These are phyloP conservation scores for Corythaixoides concolor DNA, from an alignment of 2,113 vertebrate genomes.

Conservation along the genomic window DNA sequence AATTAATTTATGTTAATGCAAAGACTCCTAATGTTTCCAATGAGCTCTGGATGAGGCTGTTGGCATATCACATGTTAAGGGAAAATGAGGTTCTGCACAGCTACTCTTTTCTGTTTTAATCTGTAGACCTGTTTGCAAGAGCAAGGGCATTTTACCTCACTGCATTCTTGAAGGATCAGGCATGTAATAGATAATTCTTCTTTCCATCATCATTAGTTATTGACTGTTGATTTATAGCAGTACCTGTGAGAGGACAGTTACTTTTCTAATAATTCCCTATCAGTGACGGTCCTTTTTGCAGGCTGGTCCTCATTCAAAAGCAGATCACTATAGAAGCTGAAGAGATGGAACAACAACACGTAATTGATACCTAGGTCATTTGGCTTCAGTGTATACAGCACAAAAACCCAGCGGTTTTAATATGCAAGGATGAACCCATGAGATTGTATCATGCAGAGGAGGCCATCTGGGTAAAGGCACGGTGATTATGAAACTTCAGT, in stretches of 20 bases:
- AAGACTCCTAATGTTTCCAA: not conserved
- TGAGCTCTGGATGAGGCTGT: not conserved
- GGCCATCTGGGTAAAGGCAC: not conserved
- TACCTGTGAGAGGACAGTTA: not conserved
- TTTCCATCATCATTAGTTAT: not conserved
- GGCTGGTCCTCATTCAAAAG: not conserved
- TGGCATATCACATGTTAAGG: not conserved
- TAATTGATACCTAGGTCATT: not conserved
- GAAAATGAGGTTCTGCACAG: not conserved
- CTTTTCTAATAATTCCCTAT: not conserved
- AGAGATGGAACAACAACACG: not conserved
- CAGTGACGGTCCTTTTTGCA: not conserved
- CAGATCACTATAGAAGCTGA: not conserved
- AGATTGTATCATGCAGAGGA: not conserved
- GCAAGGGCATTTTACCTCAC: not conserved
- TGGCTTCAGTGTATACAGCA: not conserved
- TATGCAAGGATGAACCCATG: not conserved
- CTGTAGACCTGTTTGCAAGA: not conserved
- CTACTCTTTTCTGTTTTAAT: not conserved
- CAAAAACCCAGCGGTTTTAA: not conserved
- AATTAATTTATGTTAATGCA: not conserved
- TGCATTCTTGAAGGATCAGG: not conserved
- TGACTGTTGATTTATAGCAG: not conserved
- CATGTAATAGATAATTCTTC: not conserved
- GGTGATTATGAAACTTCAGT: not conserved